Evolutionary conservation across 2,888 invertebrate genomes (phyloP).

Genomic region (Zele albiditarsus): DNA sequence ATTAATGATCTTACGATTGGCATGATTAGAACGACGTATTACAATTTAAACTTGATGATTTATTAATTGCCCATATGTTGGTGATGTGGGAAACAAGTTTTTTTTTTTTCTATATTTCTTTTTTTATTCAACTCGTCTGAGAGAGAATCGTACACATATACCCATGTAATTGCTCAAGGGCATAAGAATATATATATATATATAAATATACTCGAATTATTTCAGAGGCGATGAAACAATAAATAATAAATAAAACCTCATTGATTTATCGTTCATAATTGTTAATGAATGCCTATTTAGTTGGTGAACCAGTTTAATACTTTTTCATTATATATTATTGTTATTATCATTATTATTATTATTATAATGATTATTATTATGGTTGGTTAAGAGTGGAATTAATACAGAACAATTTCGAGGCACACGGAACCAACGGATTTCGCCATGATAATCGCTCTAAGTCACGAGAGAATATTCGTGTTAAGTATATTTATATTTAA

Average conservation of each 20-base stretch:
- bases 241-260: conserved; percentile 35
- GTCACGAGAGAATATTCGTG: conserved; percentile 52
- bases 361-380: conserved; percentile 14
- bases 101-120: neutral
- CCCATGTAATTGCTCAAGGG: conserved; percentile 17
- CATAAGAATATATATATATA: neutral
- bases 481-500: conserved; percentile 15
- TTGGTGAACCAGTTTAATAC: conserved; percentile 44
- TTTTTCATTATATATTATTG: conserved; percentile 44
- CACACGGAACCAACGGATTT: conserved; percentile 45
- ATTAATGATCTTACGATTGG: conserved; percentile 37
- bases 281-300: conserved; percentile 16
- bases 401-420: conserved; percentile 50
- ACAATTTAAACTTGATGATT: conserved; percentile 27
- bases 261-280: conserved; percentile 54
- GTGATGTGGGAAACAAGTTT: conserved; percentile 21
- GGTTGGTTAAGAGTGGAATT: conserved; percentile 51
- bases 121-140: neutral
- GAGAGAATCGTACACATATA: neutral
- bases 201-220: neutral
- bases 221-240: conserved; percentile 18
- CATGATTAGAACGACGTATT: conserved; percentile 13
- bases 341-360: conserved; percentile 39
- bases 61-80: conserved; percentile 9
- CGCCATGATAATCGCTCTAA: conserved; percentile 48